These are phyloP conservation scores for Coecobrya sp. DNA, from an alignment of 2,888 invertebrate genomes.

Conservation along the genomic window DNA sequence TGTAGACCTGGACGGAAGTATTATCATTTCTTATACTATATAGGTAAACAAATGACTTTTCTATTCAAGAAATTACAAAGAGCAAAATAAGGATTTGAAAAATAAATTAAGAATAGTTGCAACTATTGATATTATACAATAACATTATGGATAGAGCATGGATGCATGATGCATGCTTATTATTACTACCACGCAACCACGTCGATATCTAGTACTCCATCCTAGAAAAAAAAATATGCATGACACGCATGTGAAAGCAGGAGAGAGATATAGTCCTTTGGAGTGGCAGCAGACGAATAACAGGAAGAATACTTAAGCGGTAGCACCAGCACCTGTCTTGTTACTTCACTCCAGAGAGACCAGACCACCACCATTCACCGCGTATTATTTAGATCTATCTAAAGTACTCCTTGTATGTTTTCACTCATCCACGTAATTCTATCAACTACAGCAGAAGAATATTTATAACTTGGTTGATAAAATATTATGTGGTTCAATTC, in stretches of 20 bases:
- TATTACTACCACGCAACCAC: too few relatives aligned
- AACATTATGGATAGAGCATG: too few relatives aligned
- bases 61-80: too few relatives aligned
- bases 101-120: too few relatives aligned
- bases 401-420: too few relatives aligned
- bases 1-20: too few relatives aligned
- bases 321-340: neutral
- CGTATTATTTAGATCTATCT: too few relatives aligned
- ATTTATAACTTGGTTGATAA: neutral
- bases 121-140: too few relatives aligned
- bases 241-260: neutral
- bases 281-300: neutral
- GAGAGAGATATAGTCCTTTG: neutral
- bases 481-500: constrained; percentile 21
- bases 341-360: neutral
- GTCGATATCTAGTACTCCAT: neutral
- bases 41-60: too few relatives aligned
- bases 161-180: too few relatives aligned
- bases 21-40: too few relatives aligned
- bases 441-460: neutral
- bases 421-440: neutral
- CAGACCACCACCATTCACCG: neutral
- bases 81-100: too few relatives aligned
- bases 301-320: neutral
- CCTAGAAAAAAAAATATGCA: neutral